Conservation (phyloP, 2,888 invertebrate genomes). For the Athalia circularis region DNA sequence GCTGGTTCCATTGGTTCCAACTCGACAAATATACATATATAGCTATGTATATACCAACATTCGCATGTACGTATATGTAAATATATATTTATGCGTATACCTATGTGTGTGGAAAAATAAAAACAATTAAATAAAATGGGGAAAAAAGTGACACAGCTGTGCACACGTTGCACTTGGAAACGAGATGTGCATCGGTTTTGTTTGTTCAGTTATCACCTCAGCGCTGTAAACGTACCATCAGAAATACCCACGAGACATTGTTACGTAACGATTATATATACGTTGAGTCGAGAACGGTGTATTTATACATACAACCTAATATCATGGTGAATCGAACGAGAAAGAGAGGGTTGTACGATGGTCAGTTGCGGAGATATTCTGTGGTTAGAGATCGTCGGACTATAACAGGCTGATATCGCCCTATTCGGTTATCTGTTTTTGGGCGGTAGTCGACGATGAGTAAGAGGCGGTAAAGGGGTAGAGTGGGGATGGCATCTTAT, state of each 20-base stretch:
- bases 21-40: conserved; percentile 1
- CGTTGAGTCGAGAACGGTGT: too few relatives aligned
- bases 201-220: too few relatives aligned
- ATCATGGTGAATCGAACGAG: neutral
- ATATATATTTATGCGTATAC: too few relatives aligned
- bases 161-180: too few relatives aligned
- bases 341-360: conserved; percentile 3
- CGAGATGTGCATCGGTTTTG: too few relatives aligned
- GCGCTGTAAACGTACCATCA: too few relatives aligned
- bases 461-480: neutral
- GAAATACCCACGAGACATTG: too few relatives aligned
- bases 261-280: too few relatives aligned
- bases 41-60: neutral
- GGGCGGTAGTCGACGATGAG: neutral
- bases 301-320: too few relatives aligned
- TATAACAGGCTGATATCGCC: conserved; percentile 56
- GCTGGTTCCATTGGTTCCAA: conserved; percentile 55
- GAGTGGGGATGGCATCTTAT: conserved; percentile 36
- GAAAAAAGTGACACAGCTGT: too few relatives aligned
- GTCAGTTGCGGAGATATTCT: conserved; percentile 30
- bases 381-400: conserved; percentile 11
- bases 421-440: conserved; percentile 64
- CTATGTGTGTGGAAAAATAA: too few relatives aligned
- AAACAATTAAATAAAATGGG: too few relatives aligned
- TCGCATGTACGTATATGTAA: neutral